Base-by-base conservation (phyloP, 2,888 invertebrate species). In the Macaria liturata region DNA sequence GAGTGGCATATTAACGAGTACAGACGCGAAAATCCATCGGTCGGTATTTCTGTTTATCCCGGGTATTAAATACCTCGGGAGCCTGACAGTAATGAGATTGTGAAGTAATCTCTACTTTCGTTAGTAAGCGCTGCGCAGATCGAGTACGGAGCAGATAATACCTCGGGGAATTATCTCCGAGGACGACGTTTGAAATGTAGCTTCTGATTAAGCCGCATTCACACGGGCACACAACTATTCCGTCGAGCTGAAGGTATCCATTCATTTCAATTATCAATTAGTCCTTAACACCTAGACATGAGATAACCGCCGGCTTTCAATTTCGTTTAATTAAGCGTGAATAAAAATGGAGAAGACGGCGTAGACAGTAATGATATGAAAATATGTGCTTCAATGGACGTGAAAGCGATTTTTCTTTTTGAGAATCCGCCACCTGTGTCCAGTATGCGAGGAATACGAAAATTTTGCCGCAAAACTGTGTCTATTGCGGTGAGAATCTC, bases 101-200 rank as follows among this genome's bases (percentile, higher is more conserved):
- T 74, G 68, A 64, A 66, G 75, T 84, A 85, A 84, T 84, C 84
- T 84, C 75, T 80, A 76, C 82, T 79, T 82, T 80, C 74, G 79
- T 83, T 81, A 78, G 75, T 70, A 73, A 71, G 75, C 68, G 42
- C 49, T 31, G 40, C 47, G 39, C 71, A 67, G 55, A 37, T 53
- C 46, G 71, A 72, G 67, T 71, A 74, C 70, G 49, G 58, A 48
- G 59, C 58, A 56, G 62, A 48, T 67, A 62, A 65, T 63, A 60
- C 59, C 59, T 57, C 37, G 9, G 30, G 74, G 82, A 72, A 81
- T 87, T 86, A 88, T 87, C 84, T 72, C 74, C 70, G 66, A 65
- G 72, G 71, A 67, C 72, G 90, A 89, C 90, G 81, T 79, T 78
- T 90, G 88, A 89, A 80, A 88, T 84, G 85, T 87, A 76, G 80